A percentile compares a stretch with the other conserved stretches of the same genome.
Evolutionary conservation across 2,113 vertebrate genomes (phyloP).

Genomic region (Gymnocephalus cernua): DNA sequence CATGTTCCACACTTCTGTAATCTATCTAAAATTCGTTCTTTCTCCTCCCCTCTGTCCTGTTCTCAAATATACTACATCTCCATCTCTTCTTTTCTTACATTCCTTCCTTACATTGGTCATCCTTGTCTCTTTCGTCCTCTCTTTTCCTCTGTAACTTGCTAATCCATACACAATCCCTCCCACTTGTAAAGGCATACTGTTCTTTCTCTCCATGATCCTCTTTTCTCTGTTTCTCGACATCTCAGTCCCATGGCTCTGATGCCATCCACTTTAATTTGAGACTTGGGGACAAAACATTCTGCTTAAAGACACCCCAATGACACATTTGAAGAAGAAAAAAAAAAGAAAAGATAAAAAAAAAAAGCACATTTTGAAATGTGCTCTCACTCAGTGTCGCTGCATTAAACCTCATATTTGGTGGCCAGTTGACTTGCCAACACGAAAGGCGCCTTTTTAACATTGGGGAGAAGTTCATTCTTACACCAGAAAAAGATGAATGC

Average conservation of each 20-base stretch:
- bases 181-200: background rate
- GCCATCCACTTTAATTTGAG: background rate
- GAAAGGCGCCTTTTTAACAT: conserved; percentile 3
- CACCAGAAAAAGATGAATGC: conserved; percentile 23
- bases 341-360: background rate
- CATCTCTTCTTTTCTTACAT: background rate
- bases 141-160: background rate
- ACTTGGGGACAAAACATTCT: background rate
- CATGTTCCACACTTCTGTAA: background rate
- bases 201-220: background rate
- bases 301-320: background rate
- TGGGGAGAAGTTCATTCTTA: conserved; percentile 11
- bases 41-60: background rate
- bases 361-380: background rate
- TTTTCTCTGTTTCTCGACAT: background rate
- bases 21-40: background rate
- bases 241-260: background rate
- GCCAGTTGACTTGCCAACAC: conserved; percentile 21
- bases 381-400: background rate
- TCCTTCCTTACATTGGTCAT: background rate
- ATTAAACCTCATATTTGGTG: background rate
- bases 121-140: background rate
- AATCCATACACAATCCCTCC: background rate
- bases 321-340: background rate
- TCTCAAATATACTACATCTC: background rate